These are phyloP conservation scores for Netelia inedita DNA, from an alignment of 2,888 invertebrate genomes.

Conservation along the genomic window DNA sequence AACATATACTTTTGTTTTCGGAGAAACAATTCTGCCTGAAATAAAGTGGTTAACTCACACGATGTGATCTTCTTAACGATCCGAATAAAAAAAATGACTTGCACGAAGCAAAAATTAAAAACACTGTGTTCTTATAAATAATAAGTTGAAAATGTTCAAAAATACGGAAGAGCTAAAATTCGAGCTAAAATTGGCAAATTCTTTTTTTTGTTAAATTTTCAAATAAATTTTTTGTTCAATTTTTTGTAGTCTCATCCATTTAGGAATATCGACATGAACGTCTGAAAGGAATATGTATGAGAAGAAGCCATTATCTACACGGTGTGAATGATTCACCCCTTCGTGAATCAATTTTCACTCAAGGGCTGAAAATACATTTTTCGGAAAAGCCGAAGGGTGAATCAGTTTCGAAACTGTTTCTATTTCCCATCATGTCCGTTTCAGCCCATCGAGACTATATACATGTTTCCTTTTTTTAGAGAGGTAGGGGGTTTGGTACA, in stretches of 20 bases:
- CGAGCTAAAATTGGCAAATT: background rate
- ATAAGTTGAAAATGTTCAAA: too few relatives aligned
- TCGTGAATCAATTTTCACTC: background rate
- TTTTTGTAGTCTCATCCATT: background rate
- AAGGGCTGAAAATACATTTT: conserved; percentile 14
- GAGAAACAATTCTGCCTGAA: too few relatives aligned
- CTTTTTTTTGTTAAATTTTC: background rate
- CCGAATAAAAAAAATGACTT: too few relatives aligned
- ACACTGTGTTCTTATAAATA: too few relatives aligned
- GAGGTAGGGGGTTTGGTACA: background rate
- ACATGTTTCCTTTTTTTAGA: background rate
- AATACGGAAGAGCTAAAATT: background rate
- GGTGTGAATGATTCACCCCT: background rate
- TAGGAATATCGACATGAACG: background rate
- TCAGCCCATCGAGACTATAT: too few relatives aligned
- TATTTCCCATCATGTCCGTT: conserved; percentile 38
- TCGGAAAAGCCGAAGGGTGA: background rate
- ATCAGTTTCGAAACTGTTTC: background rate
- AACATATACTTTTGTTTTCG: too few relatives aligned
- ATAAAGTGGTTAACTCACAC: too few relatives aligned
- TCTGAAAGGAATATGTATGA: background rate
- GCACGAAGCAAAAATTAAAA: too few relatives aligned
- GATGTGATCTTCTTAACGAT: too few relatives aligned
- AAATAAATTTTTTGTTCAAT: background rate
- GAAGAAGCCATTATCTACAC: background rate